Evolutionary conservation across 2,888 invertebrate genomes (phyloP), one percentile per base, ranked within the genome.

Genomic region (Lampropteryx suffumata): DNA sequence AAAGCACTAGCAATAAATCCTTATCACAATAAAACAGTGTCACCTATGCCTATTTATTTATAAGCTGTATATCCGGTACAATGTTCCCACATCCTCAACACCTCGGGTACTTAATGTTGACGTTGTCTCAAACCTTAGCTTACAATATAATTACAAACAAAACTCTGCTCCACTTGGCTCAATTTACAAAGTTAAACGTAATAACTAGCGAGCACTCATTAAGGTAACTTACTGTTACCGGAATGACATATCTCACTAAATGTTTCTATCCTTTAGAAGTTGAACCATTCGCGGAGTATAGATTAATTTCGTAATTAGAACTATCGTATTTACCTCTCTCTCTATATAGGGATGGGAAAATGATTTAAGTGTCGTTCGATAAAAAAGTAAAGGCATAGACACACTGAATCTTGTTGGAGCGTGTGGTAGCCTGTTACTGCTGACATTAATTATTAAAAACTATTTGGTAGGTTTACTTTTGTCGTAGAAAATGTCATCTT

Each of bases 181-280:
- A 64, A 68, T 65, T 69, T 74, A 82, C 80, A 79, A 84, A 82
- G 81, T 82, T 77, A 79, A 80, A 78, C 82, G 76, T 71, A 73
- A 69, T 73, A 78, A 73, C 77, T 77, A 80, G 79, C 79, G 75
- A 72, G 73, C 65, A 67, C 79, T 78, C 79, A 86, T 86, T 87
- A 85, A 79, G 75, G 71, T 74, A 73, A 79, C 79, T 71, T 78
- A 79, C 85, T 80, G 80, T 84, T 84, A 85, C 83, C 80, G 81
- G 80, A 78, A 73, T 82, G 73, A 78, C 81, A 86, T 87, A 77
- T 82, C 84, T 83, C 56, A 79, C 79, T 88, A 88, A 86, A 86
- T 84, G 81, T 76, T 84, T 80, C 76, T 85, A 81, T 79, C 84
- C 86, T 84, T 86, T 84, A 82, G 78, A 62, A 81, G 82, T 58